Base-by-base conservation (phyloP, 2,113 vertebrate species). In the Chloropsis cyanopogon region DNA sequence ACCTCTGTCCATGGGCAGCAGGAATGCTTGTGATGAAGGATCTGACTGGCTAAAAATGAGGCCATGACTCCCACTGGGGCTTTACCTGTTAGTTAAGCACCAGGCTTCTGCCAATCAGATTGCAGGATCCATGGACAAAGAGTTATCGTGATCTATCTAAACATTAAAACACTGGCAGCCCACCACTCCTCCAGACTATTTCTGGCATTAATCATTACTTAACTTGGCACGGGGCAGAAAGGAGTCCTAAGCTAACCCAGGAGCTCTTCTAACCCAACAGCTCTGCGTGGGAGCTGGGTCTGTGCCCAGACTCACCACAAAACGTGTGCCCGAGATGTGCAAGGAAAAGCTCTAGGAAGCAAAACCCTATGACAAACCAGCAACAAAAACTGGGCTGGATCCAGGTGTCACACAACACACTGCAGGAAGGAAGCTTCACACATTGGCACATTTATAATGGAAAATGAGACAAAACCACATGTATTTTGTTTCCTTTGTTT, bases 311-410 rank as follows among this genome's bases (percentile, higher is more conserved):
- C 66, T 7, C 1, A 50, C 22, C 50, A 18, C n/a, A 10, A 23
- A 15, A 19, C 0, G 0, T 9, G 5, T 4, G 20, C 44, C 24
- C 26, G 1, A 31, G 39, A 29, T 2, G 3, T 16, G 22, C 0
- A 0, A 61, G 29, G n/a, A 81, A 53, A 54, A 26, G 66, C 37
- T 64, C 22, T 23, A 9, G 46, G 71, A 78, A 75, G 71, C 37
- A 81, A 57, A 81, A 70, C 7, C 17, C 50, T 19, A 3, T 1
- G 5, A 42, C 33, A 78, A 42, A 57, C 12, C 6, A 33, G 71
- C 49, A 79, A 37, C 15, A 50, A 26, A 49, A 72, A 31, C 1
- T 0, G 2, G 54, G 24, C 33, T 47, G 68, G 41, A 35, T 23
- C 65, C 61, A 39, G 42, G 68, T 59, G 26, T 9, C 59, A 64